Percentiles rank a stretch among this genome's conserved stretches.
Conservation (phyloP, 2,113 vertebrate species). For the Pseudopipra pipra region DNA sequence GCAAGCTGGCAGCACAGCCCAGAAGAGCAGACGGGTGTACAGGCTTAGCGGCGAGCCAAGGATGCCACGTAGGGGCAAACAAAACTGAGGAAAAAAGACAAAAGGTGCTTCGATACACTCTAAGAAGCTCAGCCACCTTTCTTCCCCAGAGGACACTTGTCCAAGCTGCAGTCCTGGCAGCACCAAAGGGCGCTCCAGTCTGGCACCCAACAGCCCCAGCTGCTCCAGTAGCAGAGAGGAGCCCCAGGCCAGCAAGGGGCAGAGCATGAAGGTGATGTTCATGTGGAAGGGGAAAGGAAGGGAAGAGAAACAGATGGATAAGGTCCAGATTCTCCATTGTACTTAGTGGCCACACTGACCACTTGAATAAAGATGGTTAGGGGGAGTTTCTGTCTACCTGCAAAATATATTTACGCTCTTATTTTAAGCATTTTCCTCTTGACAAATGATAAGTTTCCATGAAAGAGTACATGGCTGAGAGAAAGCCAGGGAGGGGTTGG, state of each 20-base stretch:
- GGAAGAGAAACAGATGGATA: too few relatives aligned
- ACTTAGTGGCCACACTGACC: neutral
- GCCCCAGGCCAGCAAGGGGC: neutral
- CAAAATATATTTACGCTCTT: neutral
- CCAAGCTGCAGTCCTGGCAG: neutral
- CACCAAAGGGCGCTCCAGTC: neutral
- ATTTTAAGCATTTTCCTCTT: neutral
- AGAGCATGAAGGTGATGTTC: neutral
- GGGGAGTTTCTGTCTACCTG: neutral
- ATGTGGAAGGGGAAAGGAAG: neutral
- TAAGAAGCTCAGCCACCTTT: neutral
- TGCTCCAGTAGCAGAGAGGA: neutral
- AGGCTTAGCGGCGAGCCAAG: neutral
- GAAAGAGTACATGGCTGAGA: neutral
- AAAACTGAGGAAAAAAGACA: fast-evolving
- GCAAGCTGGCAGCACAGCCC: neutral
- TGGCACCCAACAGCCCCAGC: neutral
- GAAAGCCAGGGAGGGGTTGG: neutral
- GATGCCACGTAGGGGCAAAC: fast-evolving
- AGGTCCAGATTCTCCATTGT: neutral
- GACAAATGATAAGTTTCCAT: neutral
- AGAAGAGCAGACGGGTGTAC: neutral
- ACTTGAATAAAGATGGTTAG: too few relatives aligned
- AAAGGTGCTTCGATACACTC: fast-evolving
- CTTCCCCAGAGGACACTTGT: fast-evolving